Evolutionary conservation across 1,140 invertebrate species (phyloP).

Genomic region (Drosophila murphyi): DNA sequence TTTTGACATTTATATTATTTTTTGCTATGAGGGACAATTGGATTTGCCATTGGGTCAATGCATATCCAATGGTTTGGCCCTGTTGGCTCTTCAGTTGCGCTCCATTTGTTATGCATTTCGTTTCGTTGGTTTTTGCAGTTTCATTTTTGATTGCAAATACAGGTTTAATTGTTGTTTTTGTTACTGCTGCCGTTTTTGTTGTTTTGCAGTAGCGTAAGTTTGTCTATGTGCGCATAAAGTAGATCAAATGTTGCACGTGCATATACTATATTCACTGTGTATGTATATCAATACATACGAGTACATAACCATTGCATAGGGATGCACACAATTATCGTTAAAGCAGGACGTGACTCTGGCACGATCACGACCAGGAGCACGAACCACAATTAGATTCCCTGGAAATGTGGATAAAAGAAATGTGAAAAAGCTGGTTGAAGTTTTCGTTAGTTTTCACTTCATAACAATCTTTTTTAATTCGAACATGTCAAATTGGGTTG

Average conservation of each 20-base stretch:
- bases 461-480: too few relatives aligned
- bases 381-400: background rate
- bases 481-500: too few relatives aligned
- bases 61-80: background rate
- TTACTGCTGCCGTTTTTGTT: background rate
- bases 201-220: conserved; percentile 34
- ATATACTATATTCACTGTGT: background rate
- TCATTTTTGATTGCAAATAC: conserved; percentile 48
- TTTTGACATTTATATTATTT: conserved; percentile 15
- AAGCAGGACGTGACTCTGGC: background rate
- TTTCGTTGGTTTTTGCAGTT: conserved; percentile 15
- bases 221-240: conserved; percentile 22
- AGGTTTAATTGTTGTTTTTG: conserved; percentile 17
- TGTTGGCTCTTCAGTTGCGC: background rate
- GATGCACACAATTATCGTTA: background rate
- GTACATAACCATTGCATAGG: background rate
- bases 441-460: too few relatives aligned
- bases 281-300: background rate
- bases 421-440: too few relatives aligned
- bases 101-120: conserved; percentile 29
- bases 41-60: conserved; percentile 22
- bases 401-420: too few relatives aligned
- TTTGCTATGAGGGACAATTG: conserved; percentile 2
- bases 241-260: background rate
- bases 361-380: background rate